phyloP scores from a whole-genome alignment of 2,888 invertebrate species.

The Brachyopa scutellaris region DNA sequence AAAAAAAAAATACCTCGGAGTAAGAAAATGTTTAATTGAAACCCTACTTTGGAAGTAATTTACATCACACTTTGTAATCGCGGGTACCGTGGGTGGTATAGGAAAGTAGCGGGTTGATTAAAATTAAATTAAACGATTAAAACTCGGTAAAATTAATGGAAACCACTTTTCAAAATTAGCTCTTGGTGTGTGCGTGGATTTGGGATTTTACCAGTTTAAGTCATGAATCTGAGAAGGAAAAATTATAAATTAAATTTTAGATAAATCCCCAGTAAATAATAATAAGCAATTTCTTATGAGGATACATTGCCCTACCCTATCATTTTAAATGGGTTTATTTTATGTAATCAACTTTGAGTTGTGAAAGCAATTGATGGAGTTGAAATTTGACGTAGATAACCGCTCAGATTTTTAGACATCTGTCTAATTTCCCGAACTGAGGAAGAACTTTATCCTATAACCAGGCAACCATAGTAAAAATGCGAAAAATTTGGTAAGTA shows the following conservation, averaged over 20 bases:
- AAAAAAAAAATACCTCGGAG: background rate
- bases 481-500: too few relatives aligned
- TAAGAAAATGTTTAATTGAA: conserved; percentile 26
- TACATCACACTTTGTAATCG: conserved; percentile 2
- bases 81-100: background rate
- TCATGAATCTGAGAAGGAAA: background rate
- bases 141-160: conserved; percentile 28
- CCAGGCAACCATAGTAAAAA: too few relatives aligned
- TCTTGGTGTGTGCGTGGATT: background rate
- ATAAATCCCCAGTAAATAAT: conserved; percentile 1
- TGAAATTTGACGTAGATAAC: too few relatives aligned
- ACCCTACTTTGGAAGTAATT: conserved; percentile 13
- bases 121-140: conserved; percentile 37
- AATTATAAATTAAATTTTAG: conserved; percentile 30
- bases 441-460: too few relatives aligned
- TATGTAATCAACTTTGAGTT: too few relatives aligned
- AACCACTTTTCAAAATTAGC: conserved; percentile 14
- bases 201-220: background rate
- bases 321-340: too few relatives aligned
- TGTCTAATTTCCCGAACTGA: too few relatives aligned
- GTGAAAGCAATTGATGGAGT: too few relatives aligned
- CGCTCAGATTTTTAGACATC: too few relatives aligned
- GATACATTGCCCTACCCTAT: too few relatives aligned
- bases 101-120: conserved; percentile 8
- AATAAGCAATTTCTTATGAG: too few relatives aligned